Evolutionary conservation across 2,113 vertebrate genomes (phyloP), one percentile per base, ranked within the genome.

Genomic region (Aegithalos caudatus): DNA sequence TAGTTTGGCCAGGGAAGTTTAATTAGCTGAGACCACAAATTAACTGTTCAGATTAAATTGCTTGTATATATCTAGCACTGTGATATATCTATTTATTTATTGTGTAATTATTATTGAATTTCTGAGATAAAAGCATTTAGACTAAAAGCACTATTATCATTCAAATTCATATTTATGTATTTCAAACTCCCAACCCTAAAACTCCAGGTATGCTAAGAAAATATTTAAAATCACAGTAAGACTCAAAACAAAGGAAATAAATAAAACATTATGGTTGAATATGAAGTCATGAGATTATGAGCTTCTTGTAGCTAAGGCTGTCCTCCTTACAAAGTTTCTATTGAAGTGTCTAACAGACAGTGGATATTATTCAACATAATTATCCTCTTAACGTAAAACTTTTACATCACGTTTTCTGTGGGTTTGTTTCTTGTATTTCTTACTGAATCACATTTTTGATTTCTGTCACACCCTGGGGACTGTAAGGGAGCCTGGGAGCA

Each of bases 11-110:
- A 91, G 45, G 50, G 37, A 97, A 95, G 85, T 76, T 95, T 97
- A 97, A 98, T 97, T 98, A 97, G 83, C 80, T 92, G 88, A 97
- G 35, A 31, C 77, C 69, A 74, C 94, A 97, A 95, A 97, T 97
- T 97, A 97, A 94, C 95, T 65, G 27, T 93, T 94, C 81, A 94
- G 92, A 98, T 98, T 97, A 98, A 94, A 94, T 92, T 90, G 81
- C 84, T 97, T 94, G 62, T 92, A 84, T 94, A 60, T 94, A 83
- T 86, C 80, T 92, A 93, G 83, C 88, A 85, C 88, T 97, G 73
- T 94, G 94, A 95, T 95, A 95, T 94, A 95, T 96, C n/a, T n/a
- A 97, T 44, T 44, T 98, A 96, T 97, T 97, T 96, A 91, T 94
- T 93, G 44, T 65, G 56, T 78, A 96, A 97, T 98, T 96, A 95